Conservation (phyloP, 2,113 vertebrate species). For the Apeltes quadracus region DNA sequence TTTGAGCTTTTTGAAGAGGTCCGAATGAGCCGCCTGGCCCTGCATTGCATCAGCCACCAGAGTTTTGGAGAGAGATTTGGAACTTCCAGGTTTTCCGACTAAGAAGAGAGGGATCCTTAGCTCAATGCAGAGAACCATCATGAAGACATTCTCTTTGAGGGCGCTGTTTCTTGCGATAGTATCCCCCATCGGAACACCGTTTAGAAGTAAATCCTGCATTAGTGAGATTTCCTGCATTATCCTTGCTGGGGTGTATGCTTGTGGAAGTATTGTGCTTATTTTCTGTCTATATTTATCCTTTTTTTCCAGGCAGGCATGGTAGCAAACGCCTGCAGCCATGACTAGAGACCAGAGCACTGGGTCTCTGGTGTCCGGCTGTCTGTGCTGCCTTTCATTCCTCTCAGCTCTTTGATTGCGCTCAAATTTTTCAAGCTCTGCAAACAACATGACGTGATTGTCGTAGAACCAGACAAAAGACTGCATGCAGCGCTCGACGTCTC, state of each 20-base stretch:
- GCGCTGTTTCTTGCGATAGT: conserved; percentile 93
- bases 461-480: conserved; percentile 90
- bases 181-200: conserved; percentile 81
- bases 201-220: conserved; percentile 89
- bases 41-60: conserved; percentile 96
- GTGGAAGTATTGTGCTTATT: conserved; percentile 79
- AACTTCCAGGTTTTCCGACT: conserved; percentile 97
- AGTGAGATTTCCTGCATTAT: conserved; percentile 85
- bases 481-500: conserved; percentile 95
- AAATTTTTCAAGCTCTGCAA: conserved; percentile 75
- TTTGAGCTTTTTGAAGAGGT: conserved; percentile 89
- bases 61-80: conserved; percentile 97
- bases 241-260: conserved; percentile 67
- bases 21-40: conserved; percentile 88
- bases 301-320: conserved; percentile 89
- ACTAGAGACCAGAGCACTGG: conserved; percentile 87
- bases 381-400: conserved; percentile 13
- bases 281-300: conserved; percentile 82
- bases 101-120: conserved; percentile 94
- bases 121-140: conserved; percentile 98
- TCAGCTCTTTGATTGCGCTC: conserved; percentile 20
- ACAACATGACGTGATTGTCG: conserved; percentile 72
- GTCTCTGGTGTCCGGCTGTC: conserved; percentile 36
- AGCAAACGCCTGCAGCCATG: conserved; percentile 90
- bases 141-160: conserved; percentile 96